Evolutionary conservation across 2,113 vertebrate species (phyloP), one percentile per base, ranked within the genome.

Genomic region (Baryphthengus martii): DNA sequence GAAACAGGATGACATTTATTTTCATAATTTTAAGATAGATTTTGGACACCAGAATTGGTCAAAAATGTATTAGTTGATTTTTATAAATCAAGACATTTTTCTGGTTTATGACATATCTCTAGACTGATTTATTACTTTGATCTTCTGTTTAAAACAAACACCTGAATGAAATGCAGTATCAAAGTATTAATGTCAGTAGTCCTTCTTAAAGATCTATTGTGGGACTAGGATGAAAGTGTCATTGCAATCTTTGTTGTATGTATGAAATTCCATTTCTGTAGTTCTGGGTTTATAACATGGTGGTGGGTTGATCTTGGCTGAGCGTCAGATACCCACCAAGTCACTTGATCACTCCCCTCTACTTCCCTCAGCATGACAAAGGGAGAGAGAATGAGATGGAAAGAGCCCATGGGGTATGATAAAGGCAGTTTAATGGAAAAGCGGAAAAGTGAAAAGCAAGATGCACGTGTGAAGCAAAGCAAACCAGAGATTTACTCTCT

Each of bases 121-220:
- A 45, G 28, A 29, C 7, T 56, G 5, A 23, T 35, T 56, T 68
- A 59, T 47, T 72, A 40, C 20, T 85, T 68, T n/a, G 13, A 49
- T 37, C 6, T 61, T 25, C 21, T 55, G 14, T 85, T 75, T 82
- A 35, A 73, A 94, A 71, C 13, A 74, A 92, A 82, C 6, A 58
- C 12, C 7, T 53, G 37, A 55, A 68, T 85, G 88, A 89, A 74
- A 52, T 9, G 4, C 17, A 50, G n/a, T 67, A 33, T 37, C 15
- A n/a, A 8, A 45, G 4, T 12, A 67, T 18, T 45, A 56, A 53
- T 0, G 0, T 26, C 45, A 71, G 9, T 20, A 80, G 59, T 19
- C 8, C 11, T 88, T 85, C 62, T 49, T 24, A 87, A 72, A 85
- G 11, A 16, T 26, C 11, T 83, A 5, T 13, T 62, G 24, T 47